Evolutionary conservation across 2,113 vertebrate species (phyloP), one percentile per base, ranked within the genome.

Genomic region (Crypturellus undulatus): DNA sequence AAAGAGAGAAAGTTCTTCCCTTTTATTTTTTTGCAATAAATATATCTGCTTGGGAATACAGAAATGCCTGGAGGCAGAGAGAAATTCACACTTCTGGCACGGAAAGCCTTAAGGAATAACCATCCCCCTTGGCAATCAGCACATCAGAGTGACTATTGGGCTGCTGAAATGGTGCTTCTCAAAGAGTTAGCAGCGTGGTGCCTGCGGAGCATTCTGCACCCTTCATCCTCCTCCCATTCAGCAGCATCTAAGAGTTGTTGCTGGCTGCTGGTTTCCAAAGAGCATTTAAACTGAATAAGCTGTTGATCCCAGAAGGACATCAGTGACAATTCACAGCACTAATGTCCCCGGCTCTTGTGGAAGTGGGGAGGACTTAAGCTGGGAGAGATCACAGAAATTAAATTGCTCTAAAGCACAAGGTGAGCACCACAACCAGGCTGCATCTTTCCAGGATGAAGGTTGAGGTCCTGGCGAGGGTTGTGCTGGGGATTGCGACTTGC

Each of bases 51-150:
- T 94, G 34, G 52, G 86, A 65, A 54, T 70, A 43, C 60, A 51
- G 58, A 90, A 56, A 38, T n/a, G 90, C 96, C 89, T 72, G 69
- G 49, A 81, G 96, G 58, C 2, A 64, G 78, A 34, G 71, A 75
- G 84, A 89, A 4, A 4, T 4, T 89, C 8, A 0, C 81, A 34
- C 17, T 94, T n/a, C 65, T 84, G 51, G 83, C 88, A 83, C 30
- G 17, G 38, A 76, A 79, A 77, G 87, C 82, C 90, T 40, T 77
- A 59, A 93, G 83, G 89, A 79, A 43, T 12, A 24, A 95, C 90
- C 79, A 75, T 77, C 60, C 94, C 83, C 92, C 77, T 62, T 81
- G 92, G 92, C 92, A 90, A 79, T 94, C 45, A 86, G 83, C 65
- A 95, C 83, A 92, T 96, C 51, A 87, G 40, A 79, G 86, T 65